phyloP scores from a whole-genome alignment of 1,140 invertebrate genomes.

The Macrocentrus cingulum region DNA sequence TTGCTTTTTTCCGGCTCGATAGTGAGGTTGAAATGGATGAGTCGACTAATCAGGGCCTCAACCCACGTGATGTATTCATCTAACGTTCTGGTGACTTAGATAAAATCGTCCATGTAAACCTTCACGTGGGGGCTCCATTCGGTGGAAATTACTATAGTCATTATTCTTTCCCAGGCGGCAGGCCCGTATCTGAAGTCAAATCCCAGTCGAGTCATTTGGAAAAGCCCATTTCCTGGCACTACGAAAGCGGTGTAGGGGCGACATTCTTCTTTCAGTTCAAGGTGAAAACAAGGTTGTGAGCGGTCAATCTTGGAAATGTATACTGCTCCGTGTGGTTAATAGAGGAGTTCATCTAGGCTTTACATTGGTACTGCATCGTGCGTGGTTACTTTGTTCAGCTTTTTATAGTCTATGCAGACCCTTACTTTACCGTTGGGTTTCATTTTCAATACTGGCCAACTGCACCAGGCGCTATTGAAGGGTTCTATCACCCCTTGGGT shows the following conservation, averaged over 20 bases:
- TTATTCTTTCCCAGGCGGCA: conserved; percentile 38
- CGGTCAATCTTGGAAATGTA: conserved; percentile 46
- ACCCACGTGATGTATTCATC: neutral
- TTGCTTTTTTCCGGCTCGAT: conserved; percentile 24
- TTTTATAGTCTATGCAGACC: conserved; percentile 56
- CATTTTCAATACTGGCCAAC: neutral
- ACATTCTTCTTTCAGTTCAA: conserved; percentile 22
- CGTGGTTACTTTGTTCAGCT: conserved; percentile 49
- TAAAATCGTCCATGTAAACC: conserved; percentile 36
- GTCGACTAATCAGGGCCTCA: conserved; percentile 39
- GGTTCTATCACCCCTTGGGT: neutral
- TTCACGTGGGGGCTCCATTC: conserved; percentile 17
- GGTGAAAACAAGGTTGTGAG: conserved; percentile 29
- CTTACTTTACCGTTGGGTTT: conserved; percentile 32
- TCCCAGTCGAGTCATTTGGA: conserved; percentile 40
- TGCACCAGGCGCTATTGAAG: neutral
- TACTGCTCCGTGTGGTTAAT: conserved; percentile 40
- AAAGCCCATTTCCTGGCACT: conserved; percentile 33
- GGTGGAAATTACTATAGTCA: conserved; percentile 26
- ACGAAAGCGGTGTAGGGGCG: conserved; percentile 26
- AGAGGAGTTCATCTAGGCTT: conserved; percentile 54
- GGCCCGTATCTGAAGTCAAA: conserved; percentile 41
- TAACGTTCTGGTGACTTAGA: neutral
- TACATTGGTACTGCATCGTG: conserved; percentile 57
- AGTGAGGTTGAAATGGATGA: neutral